phyloP scores from a whole-genome alignment of 2,797 vertebrate species.

The Rhinatrema bivittatum region DNA sequence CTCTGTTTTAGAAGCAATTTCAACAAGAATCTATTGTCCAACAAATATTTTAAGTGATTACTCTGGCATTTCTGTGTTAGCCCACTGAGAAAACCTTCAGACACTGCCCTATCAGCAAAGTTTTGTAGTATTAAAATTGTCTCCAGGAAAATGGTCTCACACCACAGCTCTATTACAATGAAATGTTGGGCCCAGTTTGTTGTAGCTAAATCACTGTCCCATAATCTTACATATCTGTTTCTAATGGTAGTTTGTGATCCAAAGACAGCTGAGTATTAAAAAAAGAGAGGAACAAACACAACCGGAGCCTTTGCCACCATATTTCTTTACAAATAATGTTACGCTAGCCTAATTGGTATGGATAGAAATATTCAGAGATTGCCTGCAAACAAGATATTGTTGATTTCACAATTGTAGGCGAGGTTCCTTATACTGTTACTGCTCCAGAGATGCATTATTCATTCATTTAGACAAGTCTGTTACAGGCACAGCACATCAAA shows the following conservation, averaged over 20 bases:
- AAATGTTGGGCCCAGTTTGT: background rate
- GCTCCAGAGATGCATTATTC: conserved; percentile 17
- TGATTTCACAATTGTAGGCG: conserved; percentile 32
- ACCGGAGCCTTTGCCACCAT: no score
- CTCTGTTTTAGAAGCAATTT: no score
- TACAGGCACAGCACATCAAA: conserved; percentile 32
- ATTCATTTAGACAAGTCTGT: conserved; percentile 34
- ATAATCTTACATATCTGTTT: background rate
- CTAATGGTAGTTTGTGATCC: background rate
- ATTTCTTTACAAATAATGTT: no score
- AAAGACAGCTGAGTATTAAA: background rate
- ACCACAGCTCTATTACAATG: background rate
- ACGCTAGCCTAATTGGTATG: conserved; percentile 11
- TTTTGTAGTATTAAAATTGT: background rate
- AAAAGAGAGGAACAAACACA: conserved; percentile 23
- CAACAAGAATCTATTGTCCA: no score
- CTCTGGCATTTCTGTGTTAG: no score
- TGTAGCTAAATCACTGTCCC: background rate
- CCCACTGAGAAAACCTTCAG: no score
- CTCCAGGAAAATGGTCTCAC: background rate
- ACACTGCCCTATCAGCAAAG: no score
- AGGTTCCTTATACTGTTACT: conserved; percentile 22
- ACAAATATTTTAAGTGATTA: no score
- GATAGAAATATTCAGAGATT: conserved; percentile 41
- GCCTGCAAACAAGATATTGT: conserved; percentile 23